phyloP scores from a whole-genome alignment of 2,113 vertebrate genomes.

The Passer montanus region DNA sequence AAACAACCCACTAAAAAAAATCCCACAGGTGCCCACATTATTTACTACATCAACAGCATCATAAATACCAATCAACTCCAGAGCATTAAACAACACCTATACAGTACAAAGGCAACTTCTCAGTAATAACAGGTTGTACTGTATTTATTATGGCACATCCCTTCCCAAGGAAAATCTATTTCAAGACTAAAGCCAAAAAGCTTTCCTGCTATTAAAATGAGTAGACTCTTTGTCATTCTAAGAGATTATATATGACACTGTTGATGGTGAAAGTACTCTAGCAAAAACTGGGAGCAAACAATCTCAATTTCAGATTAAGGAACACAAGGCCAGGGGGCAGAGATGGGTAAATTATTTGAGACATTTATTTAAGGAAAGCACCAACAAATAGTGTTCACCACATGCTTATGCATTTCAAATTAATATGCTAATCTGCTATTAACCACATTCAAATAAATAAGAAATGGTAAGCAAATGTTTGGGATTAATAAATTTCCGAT shows the following conservation, averaged over 20 bases:
- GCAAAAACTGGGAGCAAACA: background rate
- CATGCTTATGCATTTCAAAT: background rate
- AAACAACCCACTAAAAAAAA: background rate
- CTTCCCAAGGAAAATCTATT: background rate
- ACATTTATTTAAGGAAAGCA: background rate
- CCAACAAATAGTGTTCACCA: background rate
- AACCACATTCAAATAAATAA: background rate
- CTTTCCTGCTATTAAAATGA: background rate
- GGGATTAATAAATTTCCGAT: background rate
- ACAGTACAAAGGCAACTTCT: background rate
- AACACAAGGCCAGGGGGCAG: background rate
- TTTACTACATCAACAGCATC: background rate
- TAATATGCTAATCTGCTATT: background rate
- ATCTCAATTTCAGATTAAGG: background rate
- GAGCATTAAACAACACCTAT: background rate
- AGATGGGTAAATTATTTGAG: background rate
- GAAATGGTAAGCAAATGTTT: background rate
- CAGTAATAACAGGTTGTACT: background rate
- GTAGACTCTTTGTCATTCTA: background rate
- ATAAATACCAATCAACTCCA: background rate
- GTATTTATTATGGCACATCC: background rate
- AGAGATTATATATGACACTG: background rate
- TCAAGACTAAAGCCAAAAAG: background rate
- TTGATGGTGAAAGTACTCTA: background rate
- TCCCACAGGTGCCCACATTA: background rate